A percentile compares a stretch with the other conserved stretches of the same genome.
Evolutionary conservation across 2,888 invertebrate species (phyloP).

Genomic region (Mimumesa dahlbomi): DNA sequence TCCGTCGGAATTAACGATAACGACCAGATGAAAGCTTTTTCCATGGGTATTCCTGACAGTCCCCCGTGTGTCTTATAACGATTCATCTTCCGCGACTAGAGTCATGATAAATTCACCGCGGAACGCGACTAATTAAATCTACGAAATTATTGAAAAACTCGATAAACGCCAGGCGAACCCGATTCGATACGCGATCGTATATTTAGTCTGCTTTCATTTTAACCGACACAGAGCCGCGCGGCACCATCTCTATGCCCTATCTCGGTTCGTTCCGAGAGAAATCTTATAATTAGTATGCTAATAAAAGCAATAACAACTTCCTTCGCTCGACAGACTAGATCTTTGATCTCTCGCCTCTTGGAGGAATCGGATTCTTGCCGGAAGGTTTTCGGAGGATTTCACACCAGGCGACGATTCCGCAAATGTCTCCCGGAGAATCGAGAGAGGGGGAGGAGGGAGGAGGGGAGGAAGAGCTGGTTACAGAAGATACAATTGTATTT

Average conservation of each 20-base stretch:
- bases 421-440: conserved; percentile 27
- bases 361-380: neutral
- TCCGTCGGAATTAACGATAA: too few relatives aligned
- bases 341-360: conserved; percentile 28
- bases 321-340: conserved; percentile 4
- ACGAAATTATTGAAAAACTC: too few relatives aligned
- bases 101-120: too few relatives aligned
- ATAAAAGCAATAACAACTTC: conserved; percentile 42
- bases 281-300: conserved; percentile 46
- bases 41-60: too few relatives aligned
- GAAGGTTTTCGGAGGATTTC: neutral
- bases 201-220: conserved; percentile 12
- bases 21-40: too few relatives aligned
- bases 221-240: neutral
- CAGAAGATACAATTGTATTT: conserved; percentile 46
- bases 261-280: conserved; percentile 15
- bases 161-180: neutral
- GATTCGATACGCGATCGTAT: neutral
- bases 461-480: conserved; percentile 24
- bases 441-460: neutral
- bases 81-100: too few relatives aligned
- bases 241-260: neutral
- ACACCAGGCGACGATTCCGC: neutral
- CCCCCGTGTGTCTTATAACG: too few relatives aligned
- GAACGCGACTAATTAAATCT: too few relatives aligned